Base-by-base conservation (phyloP, 2,888 invertebrate genomes). In the Acronicta leporina region DNA sequence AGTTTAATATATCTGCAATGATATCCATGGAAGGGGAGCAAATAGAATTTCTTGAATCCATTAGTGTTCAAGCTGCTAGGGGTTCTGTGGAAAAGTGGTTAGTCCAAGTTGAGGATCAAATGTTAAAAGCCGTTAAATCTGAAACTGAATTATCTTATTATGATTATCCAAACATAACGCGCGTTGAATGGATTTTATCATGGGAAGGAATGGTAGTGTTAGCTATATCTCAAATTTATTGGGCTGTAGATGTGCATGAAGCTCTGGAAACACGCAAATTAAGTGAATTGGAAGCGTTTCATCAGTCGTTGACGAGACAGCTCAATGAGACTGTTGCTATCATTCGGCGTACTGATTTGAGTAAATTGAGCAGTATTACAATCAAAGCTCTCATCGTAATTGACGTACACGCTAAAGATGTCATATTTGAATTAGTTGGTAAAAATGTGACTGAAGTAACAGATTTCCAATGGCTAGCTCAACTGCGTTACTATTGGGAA, bases 11-110 rank as follows among this genome's bases (percentile, higher is more conserved):
- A 81, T 95, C 95, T 57, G 95, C 96, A 10, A 97, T 98, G 96
- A 95, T 96, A 82, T 97, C 97, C 73, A 96, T 96, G 90, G 96
- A 97, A 92, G 95, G 95, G 13, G 98, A 98, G 90, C 95, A 96
- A 86, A 95, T 97, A 0, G 92, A 94, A 63, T 95, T 97, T 69
- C 89, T 95, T 30, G 94, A 95, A 59, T 86, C 84, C 1, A 96
- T 97, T 27, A 96, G 96, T 55, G 97, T 97, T 2, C 94, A 95
- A 51, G 97, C 96, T 52, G 97, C 96, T 7, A 94, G 96, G 79
- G 98, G 98, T 0, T 97, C 97, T 58, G 98, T 98, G 4, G 98
- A 98, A 90, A 97, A 96, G 87, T 98, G 98, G 98, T 92, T 98
- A 51, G 93, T 97, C 40, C 94, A 96, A 95, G 97, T 98, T 10